Evolutionary conservation across 2,113 vertebrate species (phyloP), one percentile per base, ranked within the genome.

Genomic region (Pleuronectes platessa): DNA sequence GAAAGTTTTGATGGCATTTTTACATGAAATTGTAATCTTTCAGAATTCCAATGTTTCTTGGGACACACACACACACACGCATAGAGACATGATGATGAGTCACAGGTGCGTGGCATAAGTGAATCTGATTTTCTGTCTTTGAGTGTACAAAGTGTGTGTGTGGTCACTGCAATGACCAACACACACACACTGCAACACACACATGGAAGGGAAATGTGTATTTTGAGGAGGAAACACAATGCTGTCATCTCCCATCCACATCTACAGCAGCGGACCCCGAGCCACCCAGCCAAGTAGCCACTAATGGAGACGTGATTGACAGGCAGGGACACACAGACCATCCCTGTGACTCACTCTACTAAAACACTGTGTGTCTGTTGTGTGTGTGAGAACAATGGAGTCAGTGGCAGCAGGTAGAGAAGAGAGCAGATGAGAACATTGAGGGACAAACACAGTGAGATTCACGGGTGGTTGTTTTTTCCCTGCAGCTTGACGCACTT

Each of bases 291-390:
- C 82, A 88, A 74, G 81, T 78, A 81, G 71, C 77, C 35, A 60
- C 87, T 91, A 89, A 91, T 89, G 89, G 87, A 82, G 67, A 49
- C 51, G 84, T 92, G 90, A 92, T 60, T 90, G 86, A 86, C 91
- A 91, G 91, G 71, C 68, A 64, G 71, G 51, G 76, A 82, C 84
- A 86, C 76, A 54, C 74, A 71, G 60, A 71, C 61, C 72, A 61
- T 76, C 31, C 13, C 67, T 47, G 68, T 85, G 82, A 31, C 6
- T 31, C 31, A 31, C 31, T 31, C 31, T 31, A 31, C 31, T 31
- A 31, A 31, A 31, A 31, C 31, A 31, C 5, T 7, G 31, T 31
- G 31, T 31, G 31, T 31, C 6, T 31, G 31, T 31, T 3, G 51
- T 21, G 65, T 42, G 67, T 23, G 54, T 27, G 20, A 31, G 15